These are phyloP conservation scores for Camponotus vicinus DNA, from an alignment of 1,140 invertebrate species.

Conservation along the genomic window DNA sequence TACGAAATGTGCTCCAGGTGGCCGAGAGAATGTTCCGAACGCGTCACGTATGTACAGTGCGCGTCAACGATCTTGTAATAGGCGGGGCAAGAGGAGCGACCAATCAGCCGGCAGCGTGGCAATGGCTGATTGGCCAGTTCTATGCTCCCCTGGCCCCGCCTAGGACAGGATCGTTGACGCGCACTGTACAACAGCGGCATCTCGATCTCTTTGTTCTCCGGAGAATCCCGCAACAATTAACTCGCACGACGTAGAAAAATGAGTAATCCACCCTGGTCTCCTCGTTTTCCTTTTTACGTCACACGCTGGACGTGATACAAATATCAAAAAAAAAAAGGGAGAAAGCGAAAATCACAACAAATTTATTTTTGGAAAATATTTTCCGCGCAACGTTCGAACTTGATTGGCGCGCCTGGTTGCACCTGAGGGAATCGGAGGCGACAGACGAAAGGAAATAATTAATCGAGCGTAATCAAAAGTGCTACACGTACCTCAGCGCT, in stretches of 20 bases:
- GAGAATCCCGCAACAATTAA: background rate
- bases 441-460: constrained; percentile 11
- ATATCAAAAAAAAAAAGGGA: background rate
- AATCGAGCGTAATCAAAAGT: constrained; percentile 70
- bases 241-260: background rate
- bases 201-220: background rate
- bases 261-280: background rate
- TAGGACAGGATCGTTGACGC: no score
- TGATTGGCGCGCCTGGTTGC: constrained; percentile 4
- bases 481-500: constrained; percentile 70
- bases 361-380: background rate
- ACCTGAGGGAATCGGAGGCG: background rate
- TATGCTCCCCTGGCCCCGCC: no score
- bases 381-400: background rate
- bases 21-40: background rate
- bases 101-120: no score
- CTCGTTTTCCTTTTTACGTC: background rate
- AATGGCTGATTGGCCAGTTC: no score
- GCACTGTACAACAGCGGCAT: background rate
- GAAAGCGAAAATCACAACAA: background rate
- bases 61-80: no score
- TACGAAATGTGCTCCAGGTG: background rate
- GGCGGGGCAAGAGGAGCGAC: no score
- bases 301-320: background rate
- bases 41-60: background rate